A percentile compares a stretch with the other conserved stretches of the same genome.
Conservation (phyloP, 2,113 vertebrate genomes). For the Cyanoramphus novaezelandiae region DNA sequence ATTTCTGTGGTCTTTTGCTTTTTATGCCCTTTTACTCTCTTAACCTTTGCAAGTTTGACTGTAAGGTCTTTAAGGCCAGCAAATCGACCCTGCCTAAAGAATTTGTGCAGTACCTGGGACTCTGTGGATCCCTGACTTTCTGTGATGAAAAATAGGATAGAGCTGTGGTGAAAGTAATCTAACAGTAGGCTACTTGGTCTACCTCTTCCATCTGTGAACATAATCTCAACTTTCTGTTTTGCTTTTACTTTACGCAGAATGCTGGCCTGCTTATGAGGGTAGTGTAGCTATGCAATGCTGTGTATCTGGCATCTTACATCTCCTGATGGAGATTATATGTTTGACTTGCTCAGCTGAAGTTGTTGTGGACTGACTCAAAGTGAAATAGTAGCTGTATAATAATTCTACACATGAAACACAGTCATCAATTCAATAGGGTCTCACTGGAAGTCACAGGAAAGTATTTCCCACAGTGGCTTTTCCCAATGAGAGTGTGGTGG, state of each 20-base stretch:
- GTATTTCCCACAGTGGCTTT: neutral
- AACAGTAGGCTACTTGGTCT: neutral
- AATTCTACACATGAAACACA: neutral
- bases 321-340: neutral
- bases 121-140: neutral
- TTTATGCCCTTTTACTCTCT: neutral
- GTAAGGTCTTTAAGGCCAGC: neutral
- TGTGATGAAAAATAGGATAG: neutral
- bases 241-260: neutral
- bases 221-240: neutral
- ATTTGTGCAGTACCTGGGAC: neutral
- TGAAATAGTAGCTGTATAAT: neutral
- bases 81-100: neutral
- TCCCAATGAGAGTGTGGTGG: accelerated
- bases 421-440: neutral
- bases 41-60: neutral
- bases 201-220: neutral
- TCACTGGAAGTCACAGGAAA: neutral
- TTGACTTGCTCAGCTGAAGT: neutral
- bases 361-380: neutral
- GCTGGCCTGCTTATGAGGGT: neutral
- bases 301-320: neutral
- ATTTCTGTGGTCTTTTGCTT: neutral
- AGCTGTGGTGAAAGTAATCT: neutral
- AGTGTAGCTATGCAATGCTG: neutral